phyloP scores from a whole-genome alignment of 2,113 vertebrate genomes.

The Amphiprion ocellaris region DNA sequence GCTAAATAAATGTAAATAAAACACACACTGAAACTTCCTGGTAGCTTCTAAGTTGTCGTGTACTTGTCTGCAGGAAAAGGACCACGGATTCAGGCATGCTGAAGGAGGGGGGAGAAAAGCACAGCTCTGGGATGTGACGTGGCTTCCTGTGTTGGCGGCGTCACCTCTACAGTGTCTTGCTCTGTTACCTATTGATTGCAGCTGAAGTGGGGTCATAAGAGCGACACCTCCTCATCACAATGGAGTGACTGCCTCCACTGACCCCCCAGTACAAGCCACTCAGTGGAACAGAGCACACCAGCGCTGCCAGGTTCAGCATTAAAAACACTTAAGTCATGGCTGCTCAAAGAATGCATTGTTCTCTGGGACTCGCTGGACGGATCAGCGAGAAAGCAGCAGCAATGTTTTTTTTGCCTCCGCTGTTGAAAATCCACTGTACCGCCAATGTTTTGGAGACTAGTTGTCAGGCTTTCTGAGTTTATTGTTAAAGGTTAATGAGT shows the following conservation, averaged over 20 bases:
- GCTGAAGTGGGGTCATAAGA: constrained; percentile 50
- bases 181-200: constrained; percentile 35
- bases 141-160: constrained; percentile 38
- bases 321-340: constrained; percentile 77
- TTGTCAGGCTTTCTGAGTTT: constrained; percentile 5
- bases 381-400: constrained; percentile 42
- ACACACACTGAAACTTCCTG: neutral
- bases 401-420: constrained; percentile 25
- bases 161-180: constrained; percentile 39
- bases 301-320: constrained; percentile 72
- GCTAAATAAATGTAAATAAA: neutral
- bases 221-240: constrained; percentile 54
- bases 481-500: neutral
- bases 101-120: constrained; percentile 81
- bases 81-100: constrained; percentile 68
- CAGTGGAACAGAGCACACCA: constrained; percentile 62
- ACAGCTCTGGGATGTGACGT: constrained; percentile 79
- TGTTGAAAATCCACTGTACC: constrained; percentile 26
- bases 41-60: constrained; percentile 28
- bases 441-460: constrained; percentile 18
- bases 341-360: constrained; percentile 82
- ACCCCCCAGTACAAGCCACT: constrained; percentile 58
- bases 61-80: constrained; percentile 77
- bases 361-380: constrained; percentile 46
- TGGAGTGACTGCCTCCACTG: constrained; percentile 48